Evolutionary conservation across 2,888 invertebrate genomes (phyloP), one percentile per base, ranked within the genome.

Genomic region (Cephus nigrinus): DNA sequence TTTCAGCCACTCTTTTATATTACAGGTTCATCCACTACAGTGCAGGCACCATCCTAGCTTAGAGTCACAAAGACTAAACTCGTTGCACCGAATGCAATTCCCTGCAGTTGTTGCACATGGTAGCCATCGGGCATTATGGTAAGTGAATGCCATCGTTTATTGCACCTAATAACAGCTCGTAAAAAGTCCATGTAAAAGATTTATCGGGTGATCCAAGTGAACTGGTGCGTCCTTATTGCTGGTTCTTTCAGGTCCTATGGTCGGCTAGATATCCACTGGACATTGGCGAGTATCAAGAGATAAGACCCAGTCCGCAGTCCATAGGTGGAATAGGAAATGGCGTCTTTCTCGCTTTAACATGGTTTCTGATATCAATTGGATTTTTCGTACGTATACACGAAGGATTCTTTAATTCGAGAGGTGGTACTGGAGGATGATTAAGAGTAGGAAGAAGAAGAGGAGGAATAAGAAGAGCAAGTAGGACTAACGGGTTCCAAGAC

Each of bases 91-190:
- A 55, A 55, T 55, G 55, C 55, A 55, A 55, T 55, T 55, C 55
- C 55, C 55, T 23, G 55, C 55, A 23, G 55, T 55, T 55, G 55
- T 23, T 55, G 55, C 55, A 55, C 55, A 23, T 33, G 71, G 71
- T 35, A 74, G 74, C 74, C 36, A 33, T 80, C 76, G 74, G 40
- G 73, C 76, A 80, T 69, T 36, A 73, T 80, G 80, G 75, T 78
- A 80, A 80, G 74, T 78, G 78, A 78, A 76, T 78, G 81, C 76
- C 81, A 81, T 81, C 78, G 81, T 81, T 79, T 81, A 79, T 81
- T 73, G 75, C 80, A 79, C 75, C 73, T 81, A 81, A 81, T 81
- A 81, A 79, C 75, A 75, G 72, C 72, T 71, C 76, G 55, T 76
- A 81, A 81, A 81, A 81, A 81, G 81, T 15, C 55, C 76, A 76